Percentiles rank a stretch among this genome's conserved stretches.
phyloP scores from a whole-genome alignment of 2,888 invertebrate species.

The Aelia acuminata region DNA sequence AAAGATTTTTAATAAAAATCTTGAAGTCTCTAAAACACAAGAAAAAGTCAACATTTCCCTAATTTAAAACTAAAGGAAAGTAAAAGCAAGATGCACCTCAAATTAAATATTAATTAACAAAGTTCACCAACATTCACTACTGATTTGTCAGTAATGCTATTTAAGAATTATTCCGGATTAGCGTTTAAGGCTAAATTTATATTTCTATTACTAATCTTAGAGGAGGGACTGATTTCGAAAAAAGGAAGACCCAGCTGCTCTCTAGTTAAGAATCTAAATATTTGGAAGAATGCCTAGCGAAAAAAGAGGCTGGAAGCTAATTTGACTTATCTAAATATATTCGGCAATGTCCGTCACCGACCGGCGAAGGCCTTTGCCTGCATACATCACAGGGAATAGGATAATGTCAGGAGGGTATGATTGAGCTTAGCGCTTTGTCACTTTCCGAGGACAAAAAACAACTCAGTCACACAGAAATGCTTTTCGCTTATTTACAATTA shows the following conservation, averaged over 20 bases:
- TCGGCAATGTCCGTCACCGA: neutral
- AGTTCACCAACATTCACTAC: too few relatives aligned
- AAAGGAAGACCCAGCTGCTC: slow-evolving; percentile 4
- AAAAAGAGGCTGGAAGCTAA: slow-evolving; percentile 19
- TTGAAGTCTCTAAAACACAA: too few relatives aligned
- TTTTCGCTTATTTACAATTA: neutral
- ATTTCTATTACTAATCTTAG: neutral
- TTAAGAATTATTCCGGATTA: neutral
- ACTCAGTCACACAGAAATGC: slow-evolving; percentile 27
- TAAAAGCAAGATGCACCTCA: too few relatives aligned
- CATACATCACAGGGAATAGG: neutral
- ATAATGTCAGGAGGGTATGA: neutral
- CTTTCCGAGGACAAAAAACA: slow-evolving; percentile 23
- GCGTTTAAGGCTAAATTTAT: neutral
- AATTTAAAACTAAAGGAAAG: too few relatives aligned
- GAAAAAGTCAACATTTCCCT: too few relatives aligned
- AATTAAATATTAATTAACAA: too few relatives aligned
- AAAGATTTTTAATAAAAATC: too few relatives aligned
- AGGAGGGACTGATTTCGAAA: slow-evolving; percentile 4
- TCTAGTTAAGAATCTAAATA: slow-evolving; percentile 28
- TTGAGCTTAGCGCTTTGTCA: slow-evolving; percentile 37
- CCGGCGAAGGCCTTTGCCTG: neutral
- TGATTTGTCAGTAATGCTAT: neutral
- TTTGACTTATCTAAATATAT: slow-evolving; percentile 38
- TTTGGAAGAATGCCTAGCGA: slow-evolving; percentile 41